A percentile compares a stretch with the other conserved stretches of the same genome.
These are phyloP conservation scores for Lepidochrysops patricia DNA, from an alignment of 2,888 invertebrate genomes.

Conservation along the genomic window DNA sequence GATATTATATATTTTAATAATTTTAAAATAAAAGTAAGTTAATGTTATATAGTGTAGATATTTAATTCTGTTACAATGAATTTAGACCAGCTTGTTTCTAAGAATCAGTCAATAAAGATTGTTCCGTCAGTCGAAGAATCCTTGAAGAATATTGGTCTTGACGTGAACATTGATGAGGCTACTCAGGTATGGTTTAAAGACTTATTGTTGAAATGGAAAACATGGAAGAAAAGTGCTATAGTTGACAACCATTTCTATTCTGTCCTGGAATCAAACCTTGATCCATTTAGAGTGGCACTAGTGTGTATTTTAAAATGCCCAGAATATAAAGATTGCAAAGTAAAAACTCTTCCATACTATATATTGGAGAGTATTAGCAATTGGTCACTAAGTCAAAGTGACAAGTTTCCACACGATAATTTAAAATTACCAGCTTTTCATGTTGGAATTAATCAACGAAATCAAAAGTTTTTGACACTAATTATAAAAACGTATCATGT, in stretches of 20 bases:
- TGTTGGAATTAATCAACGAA: slow-evolving; percentile 79
- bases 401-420: slow-evolving; percentile 53
- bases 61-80: slow-evolving; percentile 15
- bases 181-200: slow-evolving; percentile 54
- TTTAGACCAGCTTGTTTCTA: slow-evolving; percentile 20
- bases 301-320: slow-evolving; percentile 75
- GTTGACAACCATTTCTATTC: slow-evolving; percentile 62
- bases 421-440: slow-evolving; percentile 83
- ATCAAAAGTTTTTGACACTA: slow-evolving; percentile 76
- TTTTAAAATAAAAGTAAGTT: background rate
- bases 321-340: slow-evolving; percentile 77
- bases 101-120: slow-evolving; percentile 58
- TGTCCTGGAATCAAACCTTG: slow-evolving; percentile 64
- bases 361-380: slow-evolving; percentile 77
- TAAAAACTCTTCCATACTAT: slow-evolving; percentile 75
- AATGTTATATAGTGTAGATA: background rate
- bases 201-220: slow-evolving; percentile 55
- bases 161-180: slow-evolving; percentile 55
- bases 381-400: slow-evolving; percentile 49
- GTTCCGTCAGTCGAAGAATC: slow-evolving; percentile 64
- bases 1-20: too few relatives aligned
- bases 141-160: slow-evolving; percentile 47
- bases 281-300: slow-evolving; percentile 76
- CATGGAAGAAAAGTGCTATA: slow-evolving; percentile 73
- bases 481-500: slow-evolving; percentile 79